Percentiles rank a stretch among this genome's conserved stretches.
Conservation (phyloP, 1,140 invertebrate species). For the Neelides sp. region DNA sequence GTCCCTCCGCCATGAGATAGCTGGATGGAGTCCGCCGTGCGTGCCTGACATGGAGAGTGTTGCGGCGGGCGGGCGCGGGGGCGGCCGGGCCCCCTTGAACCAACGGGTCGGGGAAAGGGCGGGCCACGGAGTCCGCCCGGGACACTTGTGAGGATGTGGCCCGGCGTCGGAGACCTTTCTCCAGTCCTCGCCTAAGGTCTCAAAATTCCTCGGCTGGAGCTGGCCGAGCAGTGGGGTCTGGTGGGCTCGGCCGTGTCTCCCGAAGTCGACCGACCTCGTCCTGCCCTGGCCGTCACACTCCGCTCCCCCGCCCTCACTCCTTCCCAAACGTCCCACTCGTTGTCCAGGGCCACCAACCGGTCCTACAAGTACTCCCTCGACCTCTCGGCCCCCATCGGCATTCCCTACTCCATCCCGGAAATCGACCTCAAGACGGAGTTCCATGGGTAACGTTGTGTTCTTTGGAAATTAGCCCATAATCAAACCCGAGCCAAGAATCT, state of each 20-base stretch:
- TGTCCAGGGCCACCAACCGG: constrained; percentile 24
- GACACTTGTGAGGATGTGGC: no score
- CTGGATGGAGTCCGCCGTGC: no score
- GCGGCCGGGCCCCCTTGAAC: no score
- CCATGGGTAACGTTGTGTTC: constrained; percentile 25
- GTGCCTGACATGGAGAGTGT: no score
- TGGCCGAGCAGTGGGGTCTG: constrained; percentile 88
- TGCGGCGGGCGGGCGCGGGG: no score
- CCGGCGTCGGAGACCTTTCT: constrained; percentile 5
- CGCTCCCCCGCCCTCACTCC: constrained; percentile 12
- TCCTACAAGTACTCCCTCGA: constrained; percentile 26
- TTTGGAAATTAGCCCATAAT: no score
- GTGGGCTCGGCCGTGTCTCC: constrained; percentile 59
- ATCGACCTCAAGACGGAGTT: constrained; percentile 21
- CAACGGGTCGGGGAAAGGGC: no score
- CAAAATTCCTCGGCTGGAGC: constrained; percentile 91
- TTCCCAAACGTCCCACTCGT: constrained; percentile 26
- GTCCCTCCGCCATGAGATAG: neutral
- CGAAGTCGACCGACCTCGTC: constrained; percentile 66
- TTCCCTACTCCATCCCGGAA: constrained; percentile 1
- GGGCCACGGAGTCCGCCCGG: no score
- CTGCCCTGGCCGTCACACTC: constrained; percentile 55
- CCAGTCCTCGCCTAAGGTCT: constrained; percentile 38
- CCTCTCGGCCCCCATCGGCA: constrained; percentile 10
- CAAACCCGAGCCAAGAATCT: no score